A percentile compares a stretch with the other conserved stretches of the same genome.
These are phyloP conservation scores for Pocillopora damicornis DNA, from an alignment of 64 coral and sea anemone genomes.

Conservation along the genomic window DNA sequence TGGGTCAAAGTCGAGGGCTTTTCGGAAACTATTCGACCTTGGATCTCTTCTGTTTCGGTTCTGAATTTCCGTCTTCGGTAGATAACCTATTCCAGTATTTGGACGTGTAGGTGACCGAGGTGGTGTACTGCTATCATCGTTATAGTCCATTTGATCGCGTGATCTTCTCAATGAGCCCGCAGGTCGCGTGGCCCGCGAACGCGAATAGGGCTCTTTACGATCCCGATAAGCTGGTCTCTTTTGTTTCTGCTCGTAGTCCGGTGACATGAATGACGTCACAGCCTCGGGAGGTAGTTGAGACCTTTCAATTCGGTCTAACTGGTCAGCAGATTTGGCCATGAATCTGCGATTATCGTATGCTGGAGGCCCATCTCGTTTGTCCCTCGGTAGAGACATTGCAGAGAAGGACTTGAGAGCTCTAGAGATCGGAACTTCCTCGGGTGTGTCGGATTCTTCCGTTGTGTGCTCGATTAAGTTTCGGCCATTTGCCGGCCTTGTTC, in stretches of 20 bases:
- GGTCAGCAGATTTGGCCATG: conserved; percentile 40
- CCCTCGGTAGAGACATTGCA: conserved; percentile 34
- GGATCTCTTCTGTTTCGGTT: conserved; percentile 22
- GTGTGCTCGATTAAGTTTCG: conserved; percentile 35
- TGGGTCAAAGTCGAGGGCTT: conserved; percentile 22
- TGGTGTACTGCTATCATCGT: conserved; percentile 38
- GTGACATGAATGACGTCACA: conserved; percentile 90
- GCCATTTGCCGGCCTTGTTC: not conserved
- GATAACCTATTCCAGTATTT: not conserved
- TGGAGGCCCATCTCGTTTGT: conserved; percentile 48
- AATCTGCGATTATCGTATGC: conserved; percentile 53
- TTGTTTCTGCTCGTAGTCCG: conserved; percentile 49
- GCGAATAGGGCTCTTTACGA: not conserved
- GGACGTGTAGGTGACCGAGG: conserved; percentile 18
- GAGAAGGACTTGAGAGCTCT: conserved; percentile 45
- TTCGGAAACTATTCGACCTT: conserved; percentile 55
- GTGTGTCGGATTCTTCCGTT: conserved; percentile 61
- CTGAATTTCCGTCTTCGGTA: not conserved
- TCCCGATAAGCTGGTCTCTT: conserved; percentile 3
- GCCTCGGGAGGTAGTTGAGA: conserved; percentile 50
- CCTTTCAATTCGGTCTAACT: conserved; percentile 40
- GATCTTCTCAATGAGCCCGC: not conserved
- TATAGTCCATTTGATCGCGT: conserved; percentile 1
- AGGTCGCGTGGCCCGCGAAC: not conserved
- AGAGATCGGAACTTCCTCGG: conserved; percentile 35